Evolutionary conservation across 2,113 vertebrate species (phyloP).

Genomic region (Eclectus roratus): DNA sequence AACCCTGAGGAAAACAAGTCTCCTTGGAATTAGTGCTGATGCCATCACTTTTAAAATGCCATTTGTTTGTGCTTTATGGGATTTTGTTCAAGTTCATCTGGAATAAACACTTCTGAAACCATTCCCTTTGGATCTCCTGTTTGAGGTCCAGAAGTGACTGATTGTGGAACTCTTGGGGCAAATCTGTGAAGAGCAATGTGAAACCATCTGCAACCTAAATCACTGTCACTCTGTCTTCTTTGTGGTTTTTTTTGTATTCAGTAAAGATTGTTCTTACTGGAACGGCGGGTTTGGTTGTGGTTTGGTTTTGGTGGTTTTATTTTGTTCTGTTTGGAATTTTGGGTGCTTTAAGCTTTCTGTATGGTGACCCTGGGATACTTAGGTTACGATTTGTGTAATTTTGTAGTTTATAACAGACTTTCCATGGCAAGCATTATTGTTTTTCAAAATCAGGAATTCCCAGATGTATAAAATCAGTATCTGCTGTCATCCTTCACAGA

Average conservation of each 20-base stretch:
- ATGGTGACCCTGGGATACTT: neutral
- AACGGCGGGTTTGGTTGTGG: neutral
- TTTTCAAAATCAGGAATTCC: neutral
- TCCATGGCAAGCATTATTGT: neutral
- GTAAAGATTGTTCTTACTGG: neutral
- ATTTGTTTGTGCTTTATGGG: neutral
- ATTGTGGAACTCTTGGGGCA: neutral
- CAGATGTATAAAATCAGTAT: neutral
- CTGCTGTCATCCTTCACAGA: neutral
- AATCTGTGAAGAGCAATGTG: neutral
- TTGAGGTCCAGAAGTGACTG: neutral
- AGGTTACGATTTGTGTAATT: neutral
- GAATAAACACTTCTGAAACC: neutral
- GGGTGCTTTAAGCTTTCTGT: slow-evolving; percentile 14
- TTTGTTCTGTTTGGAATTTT: neutral
- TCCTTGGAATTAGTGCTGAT: neutral
- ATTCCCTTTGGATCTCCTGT: neutral
- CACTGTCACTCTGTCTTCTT: neutral
- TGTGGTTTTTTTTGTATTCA: neutral
- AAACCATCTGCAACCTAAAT: neutral
- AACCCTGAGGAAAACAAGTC: neutral
- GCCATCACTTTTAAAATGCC: neutral
- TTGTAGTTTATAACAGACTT: neutral
- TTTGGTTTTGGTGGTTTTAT: neutral
- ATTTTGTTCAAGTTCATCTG: neutral